These are phyloP conservation scores for Phengaris arion DNA, from an alignment of 2,888 invertebrate genomes.

Conservation along the genomic window DNA sequence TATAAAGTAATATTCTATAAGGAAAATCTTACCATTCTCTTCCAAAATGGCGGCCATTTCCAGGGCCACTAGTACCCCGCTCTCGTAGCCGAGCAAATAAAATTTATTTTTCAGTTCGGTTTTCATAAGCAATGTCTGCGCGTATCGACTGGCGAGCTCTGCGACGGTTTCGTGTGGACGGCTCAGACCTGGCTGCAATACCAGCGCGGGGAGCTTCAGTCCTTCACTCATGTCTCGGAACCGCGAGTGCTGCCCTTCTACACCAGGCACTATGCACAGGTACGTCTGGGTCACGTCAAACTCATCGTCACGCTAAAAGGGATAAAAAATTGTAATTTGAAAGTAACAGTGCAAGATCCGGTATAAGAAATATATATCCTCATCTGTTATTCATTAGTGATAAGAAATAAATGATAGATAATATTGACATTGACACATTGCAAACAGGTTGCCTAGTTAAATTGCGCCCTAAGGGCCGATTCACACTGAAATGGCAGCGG, in stretches of 20 bases:
- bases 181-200: slow-evolving; percentile 52
- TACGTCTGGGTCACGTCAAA: slow-evolving; percentile 45
- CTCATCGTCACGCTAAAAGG: slow-evolving; percentile 50
- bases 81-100: slow-evolving; percentile 48
- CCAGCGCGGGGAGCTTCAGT: slow-evolving; percentile 51
- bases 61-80: slow-evolving; percentile 46
- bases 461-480: no score
- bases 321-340: background rate
- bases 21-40: slow-evolving; percentile 43
- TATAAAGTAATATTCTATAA: no score
- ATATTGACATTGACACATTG: no score
- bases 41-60: slow-evolving; percentile 49
- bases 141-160: slow-evolving; percentile 48
- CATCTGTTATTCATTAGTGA: no score
- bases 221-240: slow-evolving; percentile 50
- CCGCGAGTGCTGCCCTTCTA: slow-evolving; percentile 51
- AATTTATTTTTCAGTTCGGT: slow-evolving; percentile 40
- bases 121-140: slow-evolving; percentile 43
- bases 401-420: no score
- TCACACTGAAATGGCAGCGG: no score
- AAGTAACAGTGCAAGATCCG: no score
- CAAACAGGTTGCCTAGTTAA: no score
- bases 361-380: no score
- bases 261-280: slow-evolving; percentile 53
- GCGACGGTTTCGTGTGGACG: slow-evolving; percentile 45